Evolutionary conservation across 1,140 invertebrate species (phyloP).

Genomic region (Gonioctena quinquepunctata): DNA sequence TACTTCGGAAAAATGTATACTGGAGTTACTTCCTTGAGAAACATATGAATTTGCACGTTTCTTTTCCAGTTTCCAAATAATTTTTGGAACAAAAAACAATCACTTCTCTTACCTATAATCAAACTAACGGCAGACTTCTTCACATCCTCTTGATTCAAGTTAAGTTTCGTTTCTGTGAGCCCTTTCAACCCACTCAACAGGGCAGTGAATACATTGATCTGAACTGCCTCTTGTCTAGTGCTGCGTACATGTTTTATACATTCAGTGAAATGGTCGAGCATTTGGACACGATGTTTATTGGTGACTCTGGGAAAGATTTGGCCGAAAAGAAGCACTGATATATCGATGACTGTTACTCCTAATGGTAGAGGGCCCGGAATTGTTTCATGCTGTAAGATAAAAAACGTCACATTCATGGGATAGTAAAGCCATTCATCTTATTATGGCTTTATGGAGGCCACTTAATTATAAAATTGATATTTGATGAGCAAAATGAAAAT

Average conservation of each 20-base stretch:
- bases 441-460: too few relatives aligned
- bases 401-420: too few relatives aligned
- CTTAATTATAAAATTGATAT: too few relatives aligned
- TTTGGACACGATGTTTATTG: constrained; percentile 94
- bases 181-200: constrained; percentile 87
- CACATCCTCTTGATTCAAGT: constrained; percentile 87
- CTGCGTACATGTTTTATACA: constrained; percentile 93
- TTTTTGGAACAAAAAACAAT: too few relatives aligned
- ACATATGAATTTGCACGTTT: too few relatives aligned
- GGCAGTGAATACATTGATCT: constrained; percentile 96
- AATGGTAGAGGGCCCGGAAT: constrained; percentile 87
- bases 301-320: constrained; percentile 91
- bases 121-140: constrained; percentile 82
- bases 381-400: constrained; percentile 59
- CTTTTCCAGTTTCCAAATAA: too few relatives aligned
- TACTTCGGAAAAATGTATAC: too few relatives aligned
- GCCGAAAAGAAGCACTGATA: constrained; percentile 90
- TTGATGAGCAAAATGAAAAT: too few relatives aligned
- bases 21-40: too few relatives aligned
- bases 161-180: constrained; percentile 84
- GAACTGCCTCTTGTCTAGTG: constrained; percentile 89
- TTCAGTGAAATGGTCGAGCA: constrained; percentile 95
- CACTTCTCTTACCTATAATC: too few relatives aligned
- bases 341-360: constrained; percentile 96
- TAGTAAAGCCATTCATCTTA: too few relatives aligned